phyloP scores from a whole-genome alignment of 2,888 invertebrate species.

The Mesoligia furuncula region DNA sequence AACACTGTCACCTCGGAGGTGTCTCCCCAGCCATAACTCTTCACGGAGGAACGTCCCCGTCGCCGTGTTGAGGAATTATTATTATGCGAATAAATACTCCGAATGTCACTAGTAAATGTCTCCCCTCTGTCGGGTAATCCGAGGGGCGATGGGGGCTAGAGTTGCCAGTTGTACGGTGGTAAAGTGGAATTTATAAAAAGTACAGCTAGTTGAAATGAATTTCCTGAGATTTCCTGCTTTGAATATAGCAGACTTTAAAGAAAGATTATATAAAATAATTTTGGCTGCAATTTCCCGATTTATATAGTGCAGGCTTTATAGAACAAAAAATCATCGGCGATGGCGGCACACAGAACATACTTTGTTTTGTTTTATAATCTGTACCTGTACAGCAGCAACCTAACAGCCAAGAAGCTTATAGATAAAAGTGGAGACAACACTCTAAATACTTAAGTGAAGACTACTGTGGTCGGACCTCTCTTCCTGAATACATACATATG shows the following conservation, averaged over 20 bases:
- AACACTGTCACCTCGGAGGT: slow-evolving; percentile 84
- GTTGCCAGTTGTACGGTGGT: slow-evolving; percentile 43
- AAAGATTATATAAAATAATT: not conserved
- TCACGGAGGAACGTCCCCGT: slow-evolving; percentile 85
- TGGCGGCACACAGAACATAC: not conserved
- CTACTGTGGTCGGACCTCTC: too few relatives aligned
- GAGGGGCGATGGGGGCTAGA: slow-evolving; percentile 66
- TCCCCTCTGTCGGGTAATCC: slow-evolving; percentile 81
- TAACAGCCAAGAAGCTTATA: too few relatives aligned
- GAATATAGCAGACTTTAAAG: not conserved
- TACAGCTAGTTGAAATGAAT: not conserved
- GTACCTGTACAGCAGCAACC: not conserved
- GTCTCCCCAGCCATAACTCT: slow-evolving; percentile 88
- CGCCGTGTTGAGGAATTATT: slow-evolving; percentile 90
- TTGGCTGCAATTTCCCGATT: not conserved
- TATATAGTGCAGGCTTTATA: not conserved
- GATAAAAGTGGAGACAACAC: too few relatives aligned
- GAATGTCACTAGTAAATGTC: slow-evolving; percentile 92
- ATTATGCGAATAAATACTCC: slow-evolving; percentile 93
- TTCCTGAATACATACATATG: too few relatives aligned
- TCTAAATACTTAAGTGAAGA: too few relatives aligned
- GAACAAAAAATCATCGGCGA: not conserved
- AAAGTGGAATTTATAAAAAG: slow-evolving; percentile 2
- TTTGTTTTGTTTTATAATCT: not conserved
- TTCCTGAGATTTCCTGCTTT: not conserved